These are phyloP conservation scores for Buathra laborator DNA, from an alignment of 2,888 invertebrate species.

Conservation along the genomic window DNA sequence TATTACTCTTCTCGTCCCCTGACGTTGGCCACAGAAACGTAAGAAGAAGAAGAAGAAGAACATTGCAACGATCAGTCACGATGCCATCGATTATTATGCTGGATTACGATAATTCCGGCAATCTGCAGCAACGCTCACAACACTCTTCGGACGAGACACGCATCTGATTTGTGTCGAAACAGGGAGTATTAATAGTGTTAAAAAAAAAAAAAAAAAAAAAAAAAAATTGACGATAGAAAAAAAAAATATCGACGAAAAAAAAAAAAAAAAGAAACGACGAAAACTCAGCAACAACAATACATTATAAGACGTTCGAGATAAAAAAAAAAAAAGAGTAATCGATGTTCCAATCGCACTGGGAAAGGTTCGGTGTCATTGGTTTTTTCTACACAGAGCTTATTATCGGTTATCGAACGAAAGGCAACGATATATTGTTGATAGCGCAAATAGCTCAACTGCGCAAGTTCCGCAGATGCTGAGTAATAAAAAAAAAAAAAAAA, in stretches of 20 bases:
- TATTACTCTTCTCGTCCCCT: conserved; percentile 58
- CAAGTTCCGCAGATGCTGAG: conserved; percentile 23
- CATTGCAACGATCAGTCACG: conserved; percentile 76
- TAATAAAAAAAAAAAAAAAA: conserved; percentile 15
- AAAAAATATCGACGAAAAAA: background rate
- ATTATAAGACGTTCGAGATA: conserved; percentile 36
- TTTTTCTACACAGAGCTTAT: conserved; percentile 46
- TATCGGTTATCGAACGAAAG: conserved; percentile 38
- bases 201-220: background rate
- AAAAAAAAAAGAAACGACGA: conserved; percentile 1
- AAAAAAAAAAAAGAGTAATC: conserved; percentile 24
- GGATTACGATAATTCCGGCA: conserved; percentile 61
- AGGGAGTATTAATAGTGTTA: conserved; percentile 44
- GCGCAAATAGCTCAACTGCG: background rate
- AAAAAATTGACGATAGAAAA: background rate
- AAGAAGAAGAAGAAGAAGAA: conserved; percentile 22
- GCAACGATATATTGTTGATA: conserved; percentile 27
- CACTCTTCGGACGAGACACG: conserved; percentile 80
- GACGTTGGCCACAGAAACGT: conserved; percentile 47
- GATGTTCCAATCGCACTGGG: conserved; percentile 43
- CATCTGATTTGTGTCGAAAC: conserved; percentile 71
- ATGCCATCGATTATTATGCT: conserved; percentile 74
- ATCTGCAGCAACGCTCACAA: conserved; percentile 68
- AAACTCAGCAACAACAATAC: conserved; percentile 28
- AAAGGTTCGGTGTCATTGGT: conserved; percentile 31